These are phyloP conservation scores for Habroteleia sp. DNA, from an alignment of 2,888 invertebrate genomes.

Conservation along the genomic window DNA sequence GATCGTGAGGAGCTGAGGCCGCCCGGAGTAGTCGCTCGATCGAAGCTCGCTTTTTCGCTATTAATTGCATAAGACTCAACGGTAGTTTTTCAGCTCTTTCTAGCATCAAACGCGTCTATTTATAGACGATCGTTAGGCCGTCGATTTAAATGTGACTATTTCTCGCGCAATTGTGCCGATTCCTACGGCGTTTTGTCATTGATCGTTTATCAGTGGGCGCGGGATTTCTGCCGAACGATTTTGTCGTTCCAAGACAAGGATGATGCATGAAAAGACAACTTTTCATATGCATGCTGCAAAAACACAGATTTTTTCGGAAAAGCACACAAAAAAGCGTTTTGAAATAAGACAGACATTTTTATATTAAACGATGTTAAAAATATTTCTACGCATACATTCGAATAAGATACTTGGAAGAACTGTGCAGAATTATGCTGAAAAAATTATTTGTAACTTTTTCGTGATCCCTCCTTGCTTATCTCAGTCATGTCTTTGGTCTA, in stretches of 20 bases:
- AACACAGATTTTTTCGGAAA: no score
- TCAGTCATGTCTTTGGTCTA: no score
- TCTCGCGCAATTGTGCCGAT: slow-evolving; percentile 22
- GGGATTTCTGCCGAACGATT: background rate
- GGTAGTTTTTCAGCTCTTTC: slow-evolving; percentile 73
- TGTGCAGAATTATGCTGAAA: no score
- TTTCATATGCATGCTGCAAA: no score
- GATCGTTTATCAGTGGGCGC: slow-evolving; percentile 3
- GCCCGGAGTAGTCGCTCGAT: slow-evolving; percentile 44
- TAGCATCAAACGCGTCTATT: slow-evolving; percentile 55
- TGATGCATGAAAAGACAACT: no score
- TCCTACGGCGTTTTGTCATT: slow-evolving; percentile 1
- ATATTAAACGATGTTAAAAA: no score
- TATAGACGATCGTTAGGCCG: slow-evolving; percentile 34
- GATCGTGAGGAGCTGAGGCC: slow-evolving; percentile 53
- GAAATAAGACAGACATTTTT: no score
- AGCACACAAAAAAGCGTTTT: no score
- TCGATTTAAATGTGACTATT: slow-evolving; percentile 28
- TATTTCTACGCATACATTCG: no score
- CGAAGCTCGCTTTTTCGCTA: slow-evolving; percentile 59
- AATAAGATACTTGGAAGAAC: no score
- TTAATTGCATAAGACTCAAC: slow-evolving; percentile 77
- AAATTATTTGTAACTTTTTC: no score
- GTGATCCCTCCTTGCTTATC: no score
- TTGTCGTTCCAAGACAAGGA: background rate